phyloP scores from a whole-genome alignment of 2,113 vertebrate species.

The Tamias sibiricus region DNA sequence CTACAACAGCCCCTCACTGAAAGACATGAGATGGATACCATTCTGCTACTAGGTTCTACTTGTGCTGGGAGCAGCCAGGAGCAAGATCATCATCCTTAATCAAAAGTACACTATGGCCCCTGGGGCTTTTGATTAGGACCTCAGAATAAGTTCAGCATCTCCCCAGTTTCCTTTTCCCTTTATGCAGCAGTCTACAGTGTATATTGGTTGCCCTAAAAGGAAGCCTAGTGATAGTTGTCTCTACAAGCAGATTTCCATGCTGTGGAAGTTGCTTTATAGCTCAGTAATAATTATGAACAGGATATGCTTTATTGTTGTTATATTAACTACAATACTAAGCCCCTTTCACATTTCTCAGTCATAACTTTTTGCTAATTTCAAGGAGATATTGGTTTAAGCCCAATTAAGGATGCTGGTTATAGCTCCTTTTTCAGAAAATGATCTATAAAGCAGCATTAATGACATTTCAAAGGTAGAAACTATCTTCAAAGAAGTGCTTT shows the following conservation, averaged over 20 bases:
- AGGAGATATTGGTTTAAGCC: neutral
- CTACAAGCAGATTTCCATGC: neutral
- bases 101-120: neutral
- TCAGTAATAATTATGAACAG: neutral
- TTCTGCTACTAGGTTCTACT: neutral
- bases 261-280: neutral
- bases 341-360: neutral
- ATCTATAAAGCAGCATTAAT: neutral
- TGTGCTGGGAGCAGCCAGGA: neutral
- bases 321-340: neutral
- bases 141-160: neutral
- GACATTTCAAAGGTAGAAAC: neutral
- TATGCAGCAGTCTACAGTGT: neutral
- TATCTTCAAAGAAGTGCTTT: neutral
- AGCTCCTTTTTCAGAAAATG: neutral
- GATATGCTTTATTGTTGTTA: neutral
- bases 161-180: neutral
- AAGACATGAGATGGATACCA: neutral
- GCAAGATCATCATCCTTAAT: neutral
- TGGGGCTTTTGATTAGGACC: neutral
- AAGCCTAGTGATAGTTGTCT: neutral
- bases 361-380: neutral
- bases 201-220: neutral
- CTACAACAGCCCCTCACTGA: neutral
- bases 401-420: neutral